phyloP scores from a whole-genome alignment of 2,888 invertebrate genomes.

The Achlya flavicornis region DNA sequence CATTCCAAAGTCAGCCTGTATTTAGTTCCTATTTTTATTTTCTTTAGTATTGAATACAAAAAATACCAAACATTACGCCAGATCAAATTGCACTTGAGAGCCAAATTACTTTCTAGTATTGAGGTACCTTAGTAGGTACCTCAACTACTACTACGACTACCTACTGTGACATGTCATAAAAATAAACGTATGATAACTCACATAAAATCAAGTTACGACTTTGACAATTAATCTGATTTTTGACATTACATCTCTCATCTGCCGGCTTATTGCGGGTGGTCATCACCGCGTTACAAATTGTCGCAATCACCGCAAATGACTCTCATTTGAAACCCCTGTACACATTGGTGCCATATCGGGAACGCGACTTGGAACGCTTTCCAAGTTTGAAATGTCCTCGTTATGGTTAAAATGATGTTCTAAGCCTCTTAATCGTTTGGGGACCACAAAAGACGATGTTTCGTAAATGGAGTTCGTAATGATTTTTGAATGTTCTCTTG shows the following conservation, averaged over 20 bases:
- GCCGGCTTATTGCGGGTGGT: slow-evolving; percentile 28
- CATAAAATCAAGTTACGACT: neutral
- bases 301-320: slow-evolving; percentile 29
- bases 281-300: slow-evolving; percentile 38
- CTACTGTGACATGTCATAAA: too few species aligned
- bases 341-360: slow-evolving; percentile 10
- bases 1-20: too few species aligned
- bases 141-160: too few species aligned
- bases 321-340: slow-evolving; percentile 22
- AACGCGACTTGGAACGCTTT: slow-evolving; percentile 3
- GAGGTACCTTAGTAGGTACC: too few species aligned
- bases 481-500: slow-evolving; percentile 8
- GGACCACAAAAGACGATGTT: slow-evolving; percentile 7
- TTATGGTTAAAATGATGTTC: slow-evolving; percentile 12
- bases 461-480: neutral
- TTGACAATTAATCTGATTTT: slow-evolving; percentile 7
- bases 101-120: too few species aligned
- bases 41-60: too few species aligned
- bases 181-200: too few species aligned
- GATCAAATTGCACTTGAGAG: too few species aligned
- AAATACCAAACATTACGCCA: too few species aligned
- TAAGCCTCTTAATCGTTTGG: slow-evolving; percentile 9
- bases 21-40: too few species aligned
- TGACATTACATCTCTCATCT: slow-evolving; percentile 18
- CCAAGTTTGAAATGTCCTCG: slow-evolving; percentile 8